Base-by-base conservation (phyloP, 2,888 invertebrate species). In the Tenthredo distinguenda region DNA sequence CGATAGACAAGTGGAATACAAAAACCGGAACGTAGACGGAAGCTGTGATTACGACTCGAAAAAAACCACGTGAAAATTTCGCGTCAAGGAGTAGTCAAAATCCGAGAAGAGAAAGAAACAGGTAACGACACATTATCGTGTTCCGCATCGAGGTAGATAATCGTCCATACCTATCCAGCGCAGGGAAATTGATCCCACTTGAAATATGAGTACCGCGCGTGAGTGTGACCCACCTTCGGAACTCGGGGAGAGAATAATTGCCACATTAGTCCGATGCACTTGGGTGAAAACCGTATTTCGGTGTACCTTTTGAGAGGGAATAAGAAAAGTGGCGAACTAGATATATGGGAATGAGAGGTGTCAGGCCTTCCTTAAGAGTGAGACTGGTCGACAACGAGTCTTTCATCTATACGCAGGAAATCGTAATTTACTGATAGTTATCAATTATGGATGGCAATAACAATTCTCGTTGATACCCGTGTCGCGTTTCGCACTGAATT, bases 391-490 rank as follows among this genome's bases (percentile, higher is more conserved):
- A 21, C 7, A n/a, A 74, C 2, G 72, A 18, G 34, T n/a, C 77
- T 55, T 34, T 62, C 15, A 40, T 81, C 37, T 40, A 3, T 47
- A 40, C 26, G 37, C 58, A 62, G 81, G 62, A 81, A 81, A 58
- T 62, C 62, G 62, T 62, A 18, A 81, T 81, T 81, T 81, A 81
- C 31, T 62, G 2, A n/a, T 37, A 15, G n/a, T 47, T 79, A 81
- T 62, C 81, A 81, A n/a, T 58, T 62, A 37, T 37, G 81, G 62
- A 81, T 62, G 26, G 40, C 37, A 62, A 62, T 5, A 2, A 40
- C 18, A 77, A 40, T 18, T 15, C 81, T 40, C 40, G 12, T 81
- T 81, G 62, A 21, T 81, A 81, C 62, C 31, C 81, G 26, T 15
- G 40, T 34, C 81, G 62, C 81, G 81, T 81, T 81, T 40, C 40